Base-by-base conservation (phyloP, 2,113 vertebrate species). In the Chamaea fasciata region DNA sequence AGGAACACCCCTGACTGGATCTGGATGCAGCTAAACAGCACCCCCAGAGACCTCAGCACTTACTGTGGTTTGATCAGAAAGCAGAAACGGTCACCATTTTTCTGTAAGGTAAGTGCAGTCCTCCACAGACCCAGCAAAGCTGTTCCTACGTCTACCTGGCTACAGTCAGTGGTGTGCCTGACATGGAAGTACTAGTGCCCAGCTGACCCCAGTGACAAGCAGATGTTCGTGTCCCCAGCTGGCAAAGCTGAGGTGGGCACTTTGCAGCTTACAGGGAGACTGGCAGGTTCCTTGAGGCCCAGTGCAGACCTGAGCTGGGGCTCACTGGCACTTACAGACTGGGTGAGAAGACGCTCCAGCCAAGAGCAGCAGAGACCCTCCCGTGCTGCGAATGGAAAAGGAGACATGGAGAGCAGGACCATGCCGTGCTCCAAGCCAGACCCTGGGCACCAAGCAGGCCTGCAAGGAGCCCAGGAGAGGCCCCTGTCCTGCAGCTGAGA, bases 301-400 rank as follows among this genome's bases (percentile, higher is more conserved):
- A 6, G 52, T 1, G n/a, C 64, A 90, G 33, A 49, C 28, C 37
- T 60, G 55, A 55, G 2, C 44, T 52, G 50, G 59, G 24, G 49
- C 55, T 76, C 47, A 11, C 0, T 24, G 90, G 42, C 59, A 39
- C 37, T 50, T 8, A 6, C 50, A 53, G 4, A 5, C 44, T 5
- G 47, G 1, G 0, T 4, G 28, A 55, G 63, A 15, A 49, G 80
- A 55, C 67, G 53, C 44, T 68, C 57, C 57, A 42, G 71, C 27
- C 52, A 42, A 50, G 65, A 71, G 10, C 1, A 2, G 6, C 15
- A 14, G 39, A 74, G 41, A 20, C 37, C 15, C 13, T 22, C 23
- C 49, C 44, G 41, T 7, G 52, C 31, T n/a, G 13, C 20, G 46
- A 69, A 27, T 0, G 0, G 39, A 27, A 67, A 16, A 30, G 41